phyloP scores from a whole-genome alignment of 2,888 invertebrate genomes.

The Muschampia plurimacula region DNA sequence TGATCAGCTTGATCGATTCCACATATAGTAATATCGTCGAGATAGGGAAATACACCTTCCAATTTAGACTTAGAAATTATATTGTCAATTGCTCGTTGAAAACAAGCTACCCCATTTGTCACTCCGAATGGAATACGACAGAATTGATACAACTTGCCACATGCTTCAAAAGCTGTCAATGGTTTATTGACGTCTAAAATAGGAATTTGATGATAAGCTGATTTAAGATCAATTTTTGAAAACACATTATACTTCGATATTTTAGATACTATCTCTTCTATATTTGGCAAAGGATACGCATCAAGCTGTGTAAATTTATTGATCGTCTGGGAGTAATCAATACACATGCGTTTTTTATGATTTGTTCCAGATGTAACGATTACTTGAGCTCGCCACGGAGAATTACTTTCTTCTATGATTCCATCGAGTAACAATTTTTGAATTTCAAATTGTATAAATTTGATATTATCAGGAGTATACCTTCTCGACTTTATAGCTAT shows the following conservation, averaged over 20 bases:
- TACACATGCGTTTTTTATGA: slow-evolving; percentile 19
- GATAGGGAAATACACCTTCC: neutral
- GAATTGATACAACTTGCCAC: neutral
- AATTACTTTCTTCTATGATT: slow-evolving; percentile 5
- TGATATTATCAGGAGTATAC: neutral
- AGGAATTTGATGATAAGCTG: neutral
- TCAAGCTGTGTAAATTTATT: slow-evolving; percentile 20
- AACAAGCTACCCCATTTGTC: slow-evolving; percentile 15
- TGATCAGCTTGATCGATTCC: neutral
- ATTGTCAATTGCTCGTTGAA: slow-evolving; percentile 15
- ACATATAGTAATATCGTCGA: slow-evolving; percentile 1
- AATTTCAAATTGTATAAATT: neutral
- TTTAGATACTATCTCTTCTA: slow-evolving; percentile 14
- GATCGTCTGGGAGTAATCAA: slow-evolving; percentile 21
- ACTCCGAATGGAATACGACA: slow-evolving; percentile 15
- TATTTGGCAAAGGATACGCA: slow-evolving; percentile 23
- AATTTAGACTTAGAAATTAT: neutral
- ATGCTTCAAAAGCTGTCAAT: slow-evolving; percentile 10
- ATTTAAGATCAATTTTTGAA: slow-evolving; percentile 14
- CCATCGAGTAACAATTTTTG: neutral
- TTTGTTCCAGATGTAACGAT: slow-evolving; percentile 7
- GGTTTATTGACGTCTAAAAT: slow-evolving; percentile 5
- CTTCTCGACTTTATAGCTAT: neutral
- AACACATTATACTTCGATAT: slow-evolving; percentile 19
- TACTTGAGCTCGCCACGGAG: slow-evolving; percentile 7